Evolutionary conservation across 2,113 vertebrate genomes (phyloP), one percentile per base, ranked within the genome.

Genomic region (Leptobrachium ailaonicum): DNA sequence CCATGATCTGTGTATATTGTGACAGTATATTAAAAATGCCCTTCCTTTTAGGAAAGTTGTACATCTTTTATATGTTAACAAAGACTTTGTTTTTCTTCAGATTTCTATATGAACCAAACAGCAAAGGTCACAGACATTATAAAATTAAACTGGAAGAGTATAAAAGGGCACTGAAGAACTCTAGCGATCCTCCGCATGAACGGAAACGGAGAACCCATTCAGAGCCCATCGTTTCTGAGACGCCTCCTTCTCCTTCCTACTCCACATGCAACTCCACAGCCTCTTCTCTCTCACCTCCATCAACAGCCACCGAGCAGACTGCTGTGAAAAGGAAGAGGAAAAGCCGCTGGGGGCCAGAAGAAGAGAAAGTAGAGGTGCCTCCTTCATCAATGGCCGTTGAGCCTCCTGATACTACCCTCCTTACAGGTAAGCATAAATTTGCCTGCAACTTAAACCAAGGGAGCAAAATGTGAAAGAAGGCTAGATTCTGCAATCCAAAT

Each of bases 271-370:
- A 66, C 60, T 7, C 56, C 0, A 41, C 76, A 6, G 10, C 82
- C 13, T 64, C 68, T 8, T 42, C 14, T 41, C 11, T 12, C 43
- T 40, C 66, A 60, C 2, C 60, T n/a, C 14, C 75, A 68, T 10
- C 56, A 0, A 41, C 76, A 8, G 11, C 82, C 12, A 77, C 63
- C 0, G 83, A 84, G 2, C 87, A 85, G 58, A 69, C 81, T 0
- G 6, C 83, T 3, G 45, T 87, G 0, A 99, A 99, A 79, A 94
- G 94, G 82, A 99, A 96, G 85, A 88, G 95, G 78, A 99, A 99
- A 90, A 99, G 98, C 86, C 88, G 98, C 20, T 99, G 98, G 98
- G 98, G 97, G 0, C 95, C 97, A 0, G 96, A 96, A 76, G 95
- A 96, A 9, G 96, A 99, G 64, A 96, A 96, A 83, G 94, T 97